Conservation (phyloP, 2,113 vertebrate genomes). For the Spermophilus dauricus region DNA sequence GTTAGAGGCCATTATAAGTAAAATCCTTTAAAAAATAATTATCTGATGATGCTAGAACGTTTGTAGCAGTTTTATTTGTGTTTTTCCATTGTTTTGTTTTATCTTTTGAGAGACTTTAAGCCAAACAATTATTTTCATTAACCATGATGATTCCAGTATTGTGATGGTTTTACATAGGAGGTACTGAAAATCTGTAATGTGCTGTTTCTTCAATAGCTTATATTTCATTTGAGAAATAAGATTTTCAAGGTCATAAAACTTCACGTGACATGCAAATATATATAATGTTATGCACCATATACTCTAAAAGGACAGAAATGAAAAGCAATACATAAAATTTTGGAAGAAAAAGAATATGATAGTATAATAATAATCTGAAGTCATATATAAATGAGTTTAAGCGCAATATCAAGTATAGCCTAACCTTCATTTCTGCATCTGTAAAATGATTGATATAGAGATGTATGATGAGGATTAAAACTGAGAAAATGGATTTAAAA, state of each 20-base stretch:
- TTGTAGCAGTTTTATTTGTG: neutral
- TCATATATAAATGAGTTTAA: neutral
- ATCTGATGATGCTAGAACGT: neutral
- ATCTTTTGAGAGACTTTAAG: neutral
- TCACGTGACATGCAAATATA: neutral
- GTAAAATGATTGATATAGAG: neutral
- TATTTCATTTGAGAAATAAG: neutral
- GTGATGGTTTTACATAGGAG: neutral
- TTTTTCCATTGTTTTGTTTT: neutral
- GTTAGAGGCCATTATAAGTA: neutral
- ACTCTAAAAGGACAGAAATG: neutral
- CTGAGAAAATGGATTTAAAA: neutral
- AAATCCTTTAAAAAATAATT: slow-evolving; percentile 18
- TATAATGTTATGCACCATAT: neutral
- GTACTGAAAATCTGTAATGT: neutral
- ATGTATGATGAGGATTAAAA: neutral
- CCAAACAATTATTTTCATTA: neutral
- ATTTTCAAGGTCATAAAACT: neutral
- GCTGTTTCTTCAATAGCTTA: neutral
- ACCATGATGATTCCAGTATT: neutral
- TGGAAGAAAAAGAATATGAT: neutral
- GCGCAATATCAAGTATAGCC: neutral
- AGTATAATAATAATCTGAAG: neutral
- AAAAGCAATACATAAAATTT: neutral
- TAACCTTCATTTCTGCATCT: neutral